Evolutionary conservation across 2,113 vertebrate species (phyloP).

Genomic region (Petrocephalus microphthalmus): DNA sequence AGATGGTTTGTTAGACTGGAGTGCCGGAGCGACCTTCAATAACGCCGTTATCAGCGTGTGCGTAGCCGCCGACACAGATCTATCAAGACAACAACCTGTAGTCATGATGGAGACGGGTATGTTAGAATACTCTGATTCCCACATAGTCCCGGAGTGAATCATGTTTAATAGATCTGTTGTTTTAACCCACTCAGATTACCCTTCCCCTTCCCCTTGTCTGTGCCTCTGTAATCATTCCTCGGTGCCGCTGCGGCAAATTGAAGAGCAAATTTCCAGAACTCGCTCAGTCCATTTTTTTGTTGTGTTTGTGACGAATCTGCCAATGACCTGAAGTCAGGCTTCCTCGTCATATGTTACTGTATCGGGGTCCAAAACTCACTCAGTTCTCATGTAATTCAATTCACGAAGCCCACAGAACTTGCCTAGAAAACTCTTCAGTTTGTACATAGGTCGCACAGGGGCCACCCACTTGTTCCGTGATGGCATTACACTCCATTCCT

Average conservation of each 20-base stretch:
- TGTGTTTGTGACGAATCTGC: no score
- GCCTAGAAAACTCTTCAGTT: neutral
- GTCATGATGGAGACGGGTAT: neutral
- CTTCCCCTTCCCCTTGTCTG: neutral
- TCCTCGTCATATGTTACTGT: neutral
- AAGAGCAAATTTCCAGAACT: neutral
- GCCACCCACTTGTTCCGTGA: neutral
- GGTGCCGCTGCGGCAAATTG: neutral
- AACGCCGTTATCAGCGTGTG: neutral
- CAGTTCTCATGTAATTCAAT: neutral
- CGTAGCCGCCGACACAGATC: neutral
- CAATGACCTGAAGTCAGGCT: no score
- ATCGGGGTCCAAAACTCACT: neutral
- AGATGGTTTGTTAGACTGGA: neutral
- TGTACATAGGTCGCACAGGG: neutral
- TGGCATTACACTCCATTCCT: neutral
- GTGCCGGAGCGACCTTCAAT: neutral
- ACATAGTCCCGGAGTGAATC: neutral
- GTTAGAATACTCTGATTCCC: neutral
- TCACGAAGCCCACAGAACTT: neutral
- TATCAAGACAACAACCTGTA: neutral
- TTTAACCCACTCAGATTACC: neutral
- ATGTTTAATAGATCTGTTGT: neutral
- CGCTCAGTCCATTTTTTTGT: no score
- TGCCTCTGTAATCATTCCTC: neutral